Conservation (phyloP, 1,140 invertebrate genomes). For the Magallana angulata region DNA sequence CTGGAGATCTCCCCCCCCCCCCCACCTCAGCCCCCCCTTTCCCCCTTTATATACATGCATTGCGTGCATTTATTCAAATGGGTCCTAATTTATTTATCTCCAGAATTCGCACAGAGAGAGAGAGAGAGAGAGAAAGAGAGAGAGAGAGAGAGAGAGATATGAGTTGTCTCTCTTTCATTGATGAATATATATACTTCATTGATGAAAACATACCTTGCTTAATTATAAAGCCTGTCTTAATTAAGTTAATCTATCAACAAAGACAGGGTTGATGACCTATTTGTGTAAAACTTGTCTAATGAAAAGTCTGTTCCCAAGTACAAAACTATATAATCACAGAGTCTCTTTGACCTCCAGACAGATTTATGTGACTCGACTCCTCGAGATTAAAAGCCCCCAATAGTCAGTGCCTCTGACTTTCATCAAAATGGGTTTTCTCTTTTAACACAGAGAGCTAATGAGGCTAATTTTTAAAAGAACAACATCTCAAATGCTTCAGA, state of each 20-base stretch:
- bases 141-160: not conserved
- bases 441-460: slow-evolving; percentile 3
- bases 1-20: no score
- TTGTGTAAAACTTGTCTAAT: not conserved
- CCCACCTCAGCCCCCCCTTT: no score
- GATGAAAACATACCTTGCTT: not conserved
- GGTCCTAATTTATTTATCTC: no score
- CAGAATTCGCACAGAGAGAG: no score
- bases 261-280: not conserved
- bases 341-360: not conserved
- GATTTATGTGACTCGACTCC: not conserved
- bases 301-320: not conserved
- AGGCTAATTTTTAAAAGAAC: slow-evolving; percentile 25
- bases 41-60: no score
- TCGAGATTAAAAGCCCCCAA: not conserved
- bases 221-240: no score
- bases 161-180: not conserved
- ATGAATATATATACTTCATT: not conserved
- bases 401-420: slow-evolving; percentile 16
- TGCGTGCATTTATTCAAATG: no score
- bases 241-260: not conserved
- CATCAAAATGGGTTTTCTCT: slow-evolving; percentile 5
- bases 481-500: not conserved
- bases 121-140: not conserved
- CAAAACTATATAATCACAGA: no score